Conservation (phyloP, 2,797 vertebrate species). For the Spinus pinus region DNA sequence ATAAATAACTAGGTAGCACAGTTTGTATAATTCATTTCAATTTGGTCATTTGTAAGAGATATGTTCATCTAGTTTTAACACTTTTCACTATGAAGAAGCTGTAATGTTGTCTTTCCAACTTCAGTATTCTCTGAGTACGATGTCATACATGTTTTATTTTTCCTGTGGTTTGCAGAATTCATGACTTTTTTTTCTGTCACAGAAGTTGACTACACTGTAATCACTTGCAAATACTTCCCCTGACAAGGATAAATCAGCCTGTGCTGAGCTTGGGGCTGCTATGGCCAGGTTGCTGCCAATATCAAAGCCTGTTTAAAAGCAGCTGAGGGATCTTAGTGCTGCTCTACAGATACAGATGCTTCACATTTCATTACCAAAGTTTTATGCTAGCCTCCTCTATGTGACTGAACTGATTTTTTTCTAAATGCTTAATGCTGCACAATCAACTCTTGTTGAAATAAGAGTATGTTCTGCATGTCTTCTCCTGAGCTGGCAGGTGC, state of each 20-base stretch:
- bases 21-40: background rate
- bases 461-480: background rate
- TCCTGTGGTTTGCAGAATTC: background rate
- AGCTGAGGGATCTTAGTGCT: background rate
- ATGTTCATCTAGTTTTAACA: background rate
- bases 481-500: background rate
- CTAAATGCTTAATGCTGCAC: background rate
- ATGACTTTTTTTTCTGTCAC: background rate
- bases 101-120: background rate
- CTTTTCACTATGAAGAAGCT: background rate
- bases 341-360: slow-evolving; percentile 10
- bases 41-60: background rate
- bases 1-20: background rate
- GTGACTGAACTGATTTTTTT: background rate
- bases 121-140: background rate
- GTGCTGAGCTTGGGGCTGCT: background rate
- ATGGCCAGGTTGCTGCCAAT: background rate
- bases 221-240: slow-evolving; percentile 32
- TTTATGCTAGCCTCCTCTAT: background rate
- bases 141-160: background rate
- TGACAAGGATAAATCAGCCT: slow-evolving; percentile 53
- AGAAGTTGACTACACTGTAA: slow-evolving; percentile 27
- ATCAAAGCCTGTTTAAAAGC: slow-evolving; percentile 34
- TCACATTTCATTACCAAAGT: background rate
- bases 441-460: background rate